phyloP scores from a whole-genome alignment of 2,888 invertebrate species.

The Orgyia antiqua region DNA sequence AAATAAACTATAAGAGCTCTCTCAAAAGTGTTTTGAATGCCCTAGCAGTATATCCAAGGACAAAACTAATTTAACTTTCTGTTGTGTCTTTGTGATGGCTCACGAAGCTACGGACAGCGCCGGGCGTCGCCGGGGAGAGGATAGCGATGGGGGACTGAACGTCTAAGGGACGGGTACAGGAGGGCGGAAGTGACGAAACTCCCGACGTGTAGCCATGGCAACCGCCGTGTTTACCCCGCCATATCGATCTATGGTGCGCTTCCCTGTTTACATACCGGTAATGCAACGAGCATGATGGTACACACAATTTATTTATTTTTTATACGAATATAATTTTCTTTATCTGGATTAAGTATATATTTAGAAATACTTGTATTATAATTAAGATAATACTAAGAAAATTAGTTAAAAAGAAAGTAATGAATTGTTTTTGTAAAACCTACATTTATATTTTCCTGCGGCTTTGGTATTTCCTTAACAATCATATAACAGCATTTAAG shows the following conservation, averaged over 20 bases:
- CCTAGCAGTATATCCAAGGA: slow-evolving; percentile 26
- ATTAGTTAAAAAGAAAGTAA: too few species aligned
- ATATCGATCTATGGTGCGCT: slow-evolving; percentile 61
- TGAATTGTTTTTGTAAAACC: too few species aligned
- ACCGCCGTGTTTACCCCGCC: slow-evolving; percentile 76
- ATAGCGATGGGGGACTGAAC: slow-evolving; percentile 1
- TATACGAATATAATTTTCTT: too few species aligned
- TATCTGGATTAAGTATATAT: too few species aligned
- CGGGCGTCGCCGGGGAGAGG: slow-evolving; percentile 17
- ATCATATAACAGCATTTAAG: too few species aligned
- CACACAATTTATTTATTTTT: too few species aligned
- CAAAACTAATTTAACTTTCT: slow-evolving; percentile 26
- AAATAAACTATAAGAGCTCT: too few species aligned
- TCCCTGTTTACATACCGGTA: slow-evolving; percentile 56
- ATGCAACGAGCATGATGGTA: slow-evolving; percentile 30
- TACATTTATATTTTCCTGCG: too few species aligned
- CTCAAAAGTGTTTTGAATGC: too few species aligned
- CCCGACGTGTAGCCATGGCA: slow-evolving; percentile 63
- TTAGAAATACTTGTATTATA: too few species aligned
- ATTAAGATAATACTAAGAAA: too few species aligned
- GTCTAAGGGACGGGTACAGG: slow-evolving; percentile 8
- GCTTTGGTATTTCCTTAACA: too few species aligned
- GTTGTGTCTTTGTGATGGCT: slow-evolving; percentile 15
- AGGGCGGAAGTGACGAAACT: slow-evolving; percentile 56
- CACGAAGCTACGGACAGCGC: slow-evolving; percentile 40